These are phyloP conservation scores for Agelas oroides DNA, from an alignment of 37 sponge, comb jelly and placozoan species.

Conservation along the genomic window DNA sequence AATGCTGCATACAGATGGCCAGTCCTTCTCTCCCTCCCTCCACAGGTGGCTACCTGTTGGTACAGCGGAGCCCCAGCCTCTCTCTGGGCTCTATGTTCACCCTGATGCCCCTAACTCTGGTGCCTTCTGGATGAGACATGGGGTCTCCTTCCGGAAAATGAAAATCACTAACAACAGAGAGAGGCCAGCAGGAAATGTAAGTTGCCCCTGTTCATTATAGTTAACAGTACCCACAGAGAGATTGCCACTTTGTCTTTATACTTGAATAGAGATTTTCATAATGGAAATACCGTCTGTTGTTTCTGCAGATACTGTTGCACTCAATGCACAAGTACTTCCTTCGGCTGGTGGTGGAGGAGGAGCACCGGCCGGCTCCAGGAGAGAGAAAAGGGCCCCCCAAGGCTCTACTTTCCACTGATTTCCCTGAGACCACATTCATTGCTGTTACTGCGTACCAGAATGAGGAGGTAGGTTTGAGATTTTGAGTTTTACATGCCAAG, in stretches of 20 bases:
- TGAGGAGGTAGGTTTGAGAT: constrained; percentile 52
- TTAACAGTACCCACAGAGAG: no score
- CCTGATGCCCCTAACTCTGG: constrained; percentile 78
- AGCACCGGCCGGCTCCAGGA: constrained; percentile 44
- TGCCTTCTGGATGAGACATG: constrained; percentile 88
- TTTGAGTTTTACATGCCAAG: no score
- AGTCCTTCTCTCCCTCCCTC: no score
- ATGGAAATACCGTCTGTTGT: background rate
- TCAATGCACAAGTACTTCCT: constrained; percentile 89
- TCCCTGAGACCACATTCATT: constrained; percentile 84
- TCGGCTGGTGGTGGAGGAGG: constrained; percentile 69
- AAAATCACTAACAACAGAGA: constrained; percentile 90
- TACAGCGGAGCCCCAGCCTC: constrained; percentile 77
- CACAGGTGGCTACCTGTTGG: constrained; percentile 86
- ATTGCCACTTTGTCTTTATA: no score
- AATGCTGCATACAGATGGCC: no score
- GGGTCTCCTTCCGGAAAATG: constrained; percentile 77
- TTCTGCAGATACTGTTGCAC: constrained; percentile 63
- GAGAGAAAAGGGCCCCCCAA: constrained; percentile 22
- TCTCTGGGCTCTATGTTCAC: constrained; percentile 71
- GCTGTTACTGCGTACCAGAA: constrained; percentile 93
- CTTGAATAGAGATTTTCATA: no score
- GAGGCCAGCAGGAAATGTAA: constrained; percentile 76
- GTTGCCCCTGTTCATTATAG: background rate
- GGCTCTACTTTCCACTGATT: constrained; percentile 38